Conservation (phyloP, 2,888 invertebrate genomes). For the Hirtodrosophila alboralis region DNA sequence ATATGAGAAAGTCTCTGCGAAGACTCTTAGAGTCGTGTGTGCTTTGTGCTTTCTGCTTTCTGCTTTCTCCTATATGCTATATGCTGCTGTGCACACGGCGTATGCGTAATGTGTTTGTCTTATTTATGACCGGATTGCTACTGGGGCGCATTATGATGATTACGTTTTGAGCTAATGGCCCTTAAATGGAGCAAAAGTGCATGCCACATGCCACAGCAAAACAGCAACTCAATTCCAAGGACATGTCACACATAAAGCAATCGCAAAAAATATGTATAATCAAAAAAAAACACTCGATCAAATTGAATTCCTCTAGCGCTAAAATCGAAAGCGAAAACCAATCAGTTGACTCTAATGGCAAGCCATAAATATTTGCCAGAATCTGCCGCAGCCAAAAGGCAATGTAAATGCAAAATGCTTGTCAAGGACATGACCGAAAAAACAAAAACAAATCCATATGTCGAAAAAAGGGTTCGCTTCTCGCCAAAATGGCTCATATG, state of each 20-base stretch:
- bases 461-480: conserved; percentile 61
- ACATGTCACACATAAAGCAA: conserved; percentile 29
- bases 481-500: conserved; percentile 24
- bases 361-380: conserved; percentile 77
- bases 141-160: conserved; percentile 72
- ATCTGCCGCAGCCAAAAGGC: conserved; percentile 13
- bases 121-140: conserved; percentile 69
- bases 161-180: conserved; percentile 75
- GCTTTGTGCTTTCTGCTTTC: conserved; percentile 5
- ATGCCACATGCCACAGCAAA: conserved; percentile 1
- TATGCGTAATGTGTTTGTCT: conserved; percentile 76
- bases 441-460: conserved; percentile 35
- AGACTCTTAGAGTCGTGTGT: conserved; percentile 25
- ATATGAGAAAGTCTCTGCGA: conserved; percentile 64
- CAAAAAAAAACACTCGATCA: conserved; percentile 44
- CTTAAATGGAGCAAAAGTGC: conserved; percentile 57
- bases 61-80: conserved; percentile 15
- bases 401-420: conserved; percentile 44
- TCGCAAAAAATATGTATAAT: neutral
- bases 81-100: conserved; percentile 55
- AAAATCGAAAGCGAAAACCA: conserved; percentile 77
- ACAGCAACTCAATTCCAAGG: conserved; percentile 42
- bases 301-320: conserved; percentile 54
- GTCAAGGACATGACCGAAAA: conserved; percentile 47
- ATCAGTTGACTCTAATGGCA: conserved; percentile 82